A percentile compares a stretch with the other conserved stretches of the same genome.
phyloP scores from a whole-genome alignment of 2,113 vertebrate species.

The Pelmatolapia mariae region DNA sequence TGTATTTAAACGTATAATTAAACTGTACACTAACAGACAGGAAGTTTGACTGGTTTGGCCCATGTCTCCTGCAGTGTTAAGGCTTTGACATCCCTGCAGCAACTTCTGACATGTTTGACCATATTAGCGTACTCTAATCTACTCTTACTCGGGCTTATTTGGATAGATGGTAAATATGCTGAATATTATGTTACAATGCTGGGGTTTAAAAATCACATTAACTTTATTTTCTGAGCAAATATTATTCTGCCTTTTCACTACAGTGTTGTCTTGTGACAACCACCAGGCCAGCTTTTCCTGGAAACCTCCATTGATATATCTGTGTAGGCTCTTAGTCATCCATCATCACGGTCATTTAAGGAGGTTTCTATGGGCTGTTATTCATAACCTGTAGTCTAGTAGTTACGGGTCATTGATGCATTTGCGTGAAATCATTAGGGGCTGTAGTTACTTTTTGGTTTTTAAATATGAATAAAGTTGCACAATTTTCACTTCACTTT shows the following conservation, averaged over 20 bases:
- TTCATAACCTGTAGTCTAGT: background rate
- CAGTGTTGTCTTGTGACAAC: background rate
- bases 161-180: background rate
- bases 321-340: background rate
- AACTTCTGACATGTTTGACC: background rate
- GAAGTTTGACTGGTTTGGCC: rapidly evolving
- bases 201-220: background rate
- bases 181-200: background rate
- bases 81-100: background rate
- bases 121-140: background rate
- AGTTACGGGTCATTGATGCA: background rate
- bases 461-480: background rate
- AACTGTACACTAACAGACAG: background rate
- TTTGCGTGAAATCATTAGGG: background rate
- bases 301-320: background rate
- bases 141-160: background rate
- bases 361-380: background rate
- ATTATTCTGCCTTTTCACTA: background rate
- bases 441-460: rapidly evolving
- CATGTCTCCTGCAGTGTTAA: background rate
- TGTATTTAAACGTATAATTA: background rate
- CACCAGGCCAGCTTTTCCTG: background rate
- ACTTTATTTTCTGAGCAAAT: background rate
- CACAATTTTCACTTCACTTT: background rate
- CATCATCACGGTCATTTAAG: background rate